Evolutionary conservation across 2,113 vertebrate genomes (phyloP).

Genomic region (Ciconia stormi): DNA sequence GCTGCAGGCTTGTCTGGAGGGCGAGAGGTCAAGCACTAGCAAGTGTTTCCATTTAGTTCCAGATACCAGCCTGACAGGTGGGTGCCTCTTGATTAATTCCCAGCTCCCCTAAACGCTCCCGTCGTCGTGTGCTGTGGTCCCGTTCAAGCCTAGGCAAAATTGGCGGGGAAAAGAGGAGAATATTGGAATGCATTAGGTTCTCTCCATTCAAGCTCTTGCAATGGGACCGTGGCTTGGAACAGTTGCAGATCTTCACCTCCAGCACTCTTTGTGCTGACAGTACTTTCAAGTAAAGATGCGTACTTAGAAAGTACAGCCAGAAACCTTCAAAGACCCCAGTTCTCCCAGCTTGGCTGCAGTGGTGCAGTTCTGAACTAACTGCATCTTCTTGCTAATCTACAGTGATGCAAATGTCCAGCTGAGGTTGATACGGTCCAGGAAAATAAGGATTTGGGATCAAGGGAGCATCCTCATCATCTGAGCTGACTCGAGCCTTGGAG

Average conservation of each 20-base stretch:
- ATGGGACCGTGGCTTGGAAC: neutral
- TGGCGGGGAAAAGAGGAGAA: neutral
- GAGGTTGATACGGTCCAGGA: neutral
- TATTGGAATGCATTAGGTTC: neutral
- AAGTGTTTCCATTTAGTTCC: slow-evolving; percentile 95
- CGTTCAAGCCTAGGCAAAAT: neutral
- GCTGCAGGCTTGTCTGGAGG: slow-evolving; percentile 40
- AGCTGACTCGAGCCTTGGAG: neutral
- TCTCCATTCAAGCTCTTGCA: neutral
- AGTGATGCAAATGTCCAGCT: neutral
- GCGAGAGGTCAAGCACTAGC: slow-evolving; percentile 72
- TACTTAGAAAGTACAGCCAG: neutral
- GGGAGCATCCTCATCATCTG: neutral
- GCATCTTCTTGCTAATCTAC: neutral
- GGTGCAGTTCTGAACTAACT: neutral
- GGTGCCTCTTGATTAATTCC: slow-evolving; percentile 88
- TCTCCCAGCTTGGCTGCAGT: neutral
- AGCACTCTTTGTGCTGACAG: rapidly evolving
- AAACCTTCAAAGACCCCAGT: neutral
- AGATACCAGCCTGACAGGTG: slow-evolving; percentile 95
- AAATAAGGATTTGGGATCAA: neutral
- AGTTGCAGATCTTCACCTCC: neutral
- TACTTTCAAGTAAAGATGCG: neutral
- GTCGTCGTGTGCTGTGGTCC: neutral
- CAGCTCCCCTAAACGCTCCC: slow-evolving; percentile 45